Evolutionary conservation across 2,113 vertebrate species (phyloP).

Genomic region (Oryzias melastigma): DNA sequence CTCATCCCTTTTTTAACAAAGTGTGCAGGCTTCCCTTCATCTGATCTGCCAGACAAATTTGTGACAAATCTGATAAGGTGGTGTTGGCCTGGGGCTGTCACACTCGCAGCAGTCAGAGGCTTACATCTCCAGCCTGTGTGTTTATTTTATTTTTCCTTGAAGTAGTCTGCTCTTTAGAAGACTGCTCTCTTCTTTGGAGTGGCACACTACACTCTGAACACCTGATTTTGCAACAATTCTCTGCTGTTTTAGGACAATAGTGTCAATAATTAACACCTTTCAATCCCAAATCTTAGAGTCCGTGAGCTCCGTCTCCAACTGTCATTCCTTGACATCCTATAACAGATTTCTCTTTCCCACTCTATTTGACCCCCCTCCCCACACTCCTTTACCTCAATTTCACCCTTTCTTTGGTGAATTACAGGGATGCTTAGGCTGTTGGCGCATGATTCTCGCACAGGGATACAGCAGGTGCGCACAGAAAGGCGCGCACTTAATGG

Average conservation of each 20-base stretch:
- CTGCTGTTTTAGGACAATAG: too few species aligned
- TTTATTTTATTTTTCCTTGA: neutral
- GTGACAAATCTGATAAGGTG: constrained; percentile 27
- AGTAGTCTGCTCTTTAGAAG: neutral
- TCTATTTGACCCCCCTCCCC: constrained; percentile 2
- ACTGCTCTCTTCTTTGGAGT: neutral
- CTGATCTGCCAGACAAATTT: constrained; percentile 26
- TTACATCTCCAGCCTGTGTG: constrained; percentile 13
- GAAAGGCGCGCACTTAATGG: constrained; percentile 25
- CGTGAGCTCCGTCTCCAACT: neutral
- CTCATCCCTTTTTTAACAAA: neutral
- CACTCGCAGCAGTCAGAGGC: constrained; percentile 13
- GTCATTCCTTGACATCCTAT: constrained; percentile 14
- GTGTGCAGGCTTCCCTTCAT: constrained; percentile 3
- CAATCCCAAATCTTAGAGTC: neutral
- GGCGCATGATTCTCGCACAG: constrained; percentile 34
- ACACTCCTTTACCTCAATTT: constrained; percentile 5
- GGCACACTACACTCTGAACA: too few species aligned
- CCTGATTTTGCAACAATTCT: too few species aligned
- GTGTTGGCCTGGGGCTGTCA: constrained; percentile 22
- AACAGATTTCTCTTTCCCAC: constrained; percentile 19
- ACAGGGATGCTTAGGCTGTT: constrained; percentile 39
- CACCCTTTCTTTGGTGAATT: constrained; percentile 25
- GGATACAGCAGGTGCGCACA: constrained; percentile 34
- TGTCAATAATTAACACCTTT: neutral